Conservation (phyloP, 2,888 invertebrate genomes). For the Drosophila affinis region DNA sequence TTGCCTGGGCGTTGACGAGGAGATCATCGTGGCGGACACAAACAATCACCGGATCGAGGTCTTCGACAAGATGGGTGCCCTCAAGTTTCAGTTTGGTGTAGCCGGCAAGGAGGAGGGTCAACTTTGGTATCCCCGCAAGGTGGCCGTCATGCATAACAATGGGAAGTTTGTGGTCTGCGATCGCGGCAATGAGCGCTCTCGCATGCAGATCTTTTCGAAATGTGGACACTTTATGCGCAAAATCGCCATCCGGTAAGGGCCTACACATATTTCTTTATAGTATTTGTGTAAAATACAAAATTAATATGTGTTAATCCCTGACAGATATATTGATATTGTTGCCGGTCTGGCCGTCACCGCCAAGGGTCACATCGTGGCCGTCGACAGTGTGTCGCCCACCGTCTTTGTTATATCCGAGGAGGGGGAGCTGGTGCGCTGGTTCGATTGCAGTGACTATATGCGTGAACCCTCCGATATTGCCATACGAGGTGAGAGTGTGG, state of each 20-base stretch:
- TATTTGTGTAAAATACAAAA: background rate
- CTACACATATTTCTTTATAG: background rate
- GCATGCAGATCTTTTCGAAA: conserved; percentile 98
- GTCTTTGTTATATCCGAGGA: conserved; percentile 96
- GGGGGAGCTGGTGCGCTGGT: conserved; percentile 97
- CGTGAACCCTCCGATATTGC: conserved; percentile 98
- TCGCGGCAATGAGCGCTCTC: conserved; percentile 96
- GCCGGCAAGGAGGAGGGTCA: conserved; percentile 98
- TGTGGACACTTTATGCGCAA: conserved; percentile 98
- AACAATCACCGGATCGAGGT: conserved; percentile 98
- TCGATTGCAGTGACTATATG: conserved; percentile 99
- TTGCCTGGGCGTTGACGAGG: conserved; percentile 96
- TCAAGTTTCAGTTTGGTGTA: conserved; percentile 96
- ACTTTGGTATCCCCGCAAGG: conserved; percentile 98
- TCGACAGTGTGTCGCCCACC: conserved; percentile 98
- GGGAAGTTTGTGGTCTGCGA: conserved; percentile 98
- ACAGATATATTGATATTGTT: conserved; percentile 93
- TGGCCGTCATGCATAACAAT: conserved; percentile 93
- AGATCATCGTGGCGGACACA: conserved; percentile 98
- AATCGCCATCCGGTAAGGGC: conserved; percentile 88
- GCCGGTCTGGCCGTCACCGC: conserved; percentile 97
- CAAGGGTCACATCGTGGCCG: conserved; percentile 96
- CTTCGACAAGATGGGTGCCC: conserved; percentile 96
- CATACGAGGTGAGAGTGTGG: conserved; percentile 90
- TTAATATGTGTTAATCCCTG: background rate